phyloP scores from a whole-genome alignment of 2,888 invertebrate species.

The Cephus spinipes region DNA sequence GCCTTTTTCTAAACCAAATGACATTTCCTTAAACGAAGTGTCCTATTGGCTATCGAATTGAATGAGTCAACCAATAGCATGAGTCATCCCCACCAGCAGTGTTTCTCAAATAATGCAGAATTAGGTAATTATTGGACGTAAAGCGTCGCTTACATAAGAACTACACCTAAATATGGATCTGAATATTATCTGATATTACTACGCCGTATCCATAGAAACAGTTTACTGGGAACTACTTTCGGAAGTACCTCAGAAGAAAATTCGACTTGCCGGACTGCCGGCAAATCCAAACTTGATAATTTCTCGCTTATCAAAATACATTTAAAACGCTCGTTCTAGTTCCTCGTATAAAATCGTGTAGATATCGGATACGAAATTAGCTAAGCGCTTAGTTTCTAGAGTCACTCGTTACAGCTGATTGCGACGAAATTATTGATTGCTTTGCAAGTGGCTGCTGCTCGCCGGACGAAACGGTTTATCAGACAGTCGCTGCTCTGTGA shows the following conservation, averaged over 20 bases:
- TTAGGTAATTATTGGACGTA: not conserved
- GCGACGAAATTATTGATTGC: slow-evolving; percentile 33
- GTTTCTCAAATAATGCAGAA: not conserved
- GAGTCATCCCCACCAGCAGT: not conserved
- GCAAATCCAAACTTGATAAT: slow-evolving; percentile 39
- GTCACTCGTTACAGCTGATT: not conserved
- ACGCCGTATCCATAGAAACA: slow-evolving; percentile 51
- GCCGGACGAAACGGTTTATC: not conserved
- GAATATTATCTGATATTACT: slow-evolving; percentile 22
- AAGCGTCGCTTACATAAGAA: not conserved
- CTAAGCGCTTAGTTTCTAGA: not conserved
- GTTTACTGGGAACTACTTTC: slow-evolving; percentile 57
- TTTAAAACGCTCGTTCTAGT: not conserved
- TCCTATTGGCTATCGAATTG: not conserved
- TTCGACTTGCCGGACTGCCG: slow-evolving; percentile 44
- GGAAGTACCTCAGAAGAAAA: slow-evolving; percentile 48
- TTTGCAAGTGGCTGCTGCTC: slow-evolving; percentile 18
- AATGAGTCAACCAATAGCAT: not conserved
- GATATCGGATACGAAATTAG: not conserved
- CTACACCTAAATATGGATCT: not conserved
- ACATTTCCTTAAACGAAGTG: not conserved
- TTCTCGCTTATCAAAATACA: not conserved
- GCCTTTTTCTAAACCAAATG: not conserved
- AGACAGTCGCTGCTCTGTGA: slow-evolving; percentile 32
- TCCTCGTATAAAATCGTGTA: not conserved